These are phyloP conservation scores for Alloplasta piceator DNA, from an alignment of 2,888 invertebrate genomes.

Conservation along the genomic window DNA sequence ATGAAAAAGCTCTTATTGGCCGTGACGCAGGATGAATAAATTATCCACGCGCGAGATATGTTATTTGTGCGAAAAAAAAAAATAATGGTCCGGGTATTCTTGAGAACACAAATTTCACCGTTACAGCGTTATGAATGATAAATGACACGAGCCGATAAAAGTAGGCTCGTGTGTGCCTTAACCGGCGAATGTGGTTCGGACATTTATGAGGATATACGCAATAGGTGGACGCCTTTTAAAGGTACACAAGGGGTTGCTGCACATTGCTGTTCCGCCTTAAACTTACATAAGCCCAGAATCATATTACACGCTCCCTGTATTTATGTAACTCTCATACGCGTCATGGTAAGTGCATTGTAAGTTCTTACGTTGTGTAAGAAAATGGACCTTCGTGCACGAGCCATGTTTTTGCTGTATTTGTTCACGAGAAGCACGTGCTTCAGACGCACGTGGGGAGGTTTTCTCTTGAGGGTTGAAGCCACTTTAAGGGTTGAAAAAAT, in stretches of 20 bases:
- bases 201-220: constrained; percentile 50
- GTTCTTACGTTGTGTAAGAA: too few species aligned
- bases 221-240: constrained; percentile 19
- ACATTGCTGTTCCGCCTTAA: constrained; percentile 39
- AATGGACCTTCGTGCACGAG: too few species aligned
- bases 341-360: too few species aligned
- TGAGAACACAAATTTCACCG: constrained; percentile 36
- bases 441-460: constrained; percentile 65
- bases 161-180: constrained; percentile 40
- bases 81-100: constrained; percentile 18
- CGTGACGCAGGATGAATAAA: background rate
- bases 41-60: background rate
- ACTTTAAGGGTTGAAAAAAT: too few species aligned
- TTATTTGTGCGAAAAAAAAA: background rate
- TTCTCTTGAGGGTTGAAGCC: too few species aligned
- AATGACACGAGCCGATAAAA: constrained; percentile 37
- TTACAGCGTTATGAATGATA: constrained; percentile 39
- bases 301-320: constrained; percentile 43
- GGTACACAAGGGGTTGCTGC: constrained; percentile 48
- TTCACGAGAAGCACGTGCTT: constrained; percentile 70
- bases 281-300: constrained; percentile 32
- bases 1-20: too few species aligned
- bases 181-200: constrained; percentile 41
- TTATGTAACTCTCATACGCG: constrained; percentile 4
- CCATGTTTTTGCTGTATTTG: constrained; percentile 51